These are phyloP conservation scores for Berghia stephanieae DNA, from an alignment of 1,140 invertebrate species.

Conservation along the genomic window DNA sequence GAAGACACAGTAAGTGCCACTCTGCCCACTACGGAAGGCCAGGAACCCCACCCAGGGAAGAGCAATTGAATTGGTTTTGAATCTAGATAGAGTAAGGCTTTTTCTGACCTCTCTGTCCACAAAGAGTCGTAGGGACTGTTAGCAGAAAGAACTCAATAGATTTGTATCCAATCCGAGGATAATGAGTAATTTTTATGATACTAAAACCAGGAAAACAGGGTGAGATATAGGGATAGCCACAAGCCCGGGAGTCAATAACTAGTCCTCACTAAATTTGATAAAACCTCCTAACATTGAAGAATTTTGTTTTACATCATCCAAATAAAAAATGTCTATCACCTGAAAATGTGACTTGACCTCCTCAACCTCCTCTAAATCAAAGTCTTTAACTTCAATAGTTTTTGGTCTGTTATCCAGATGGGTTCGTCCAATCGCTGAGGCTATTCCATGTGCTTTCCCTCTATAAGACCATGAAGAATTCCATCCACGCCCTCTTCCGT, in stretches of 20 bases:
- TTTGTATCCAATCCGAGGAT: background rate
- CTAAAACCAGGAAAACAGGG: too few relatives aligned
- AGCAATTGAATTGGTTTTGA: too few relatives aligned
- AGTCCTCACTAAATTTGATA: background rate
- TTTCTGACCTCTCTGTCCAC: too few relatives aligned
- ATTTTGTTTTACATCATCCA: background rate
- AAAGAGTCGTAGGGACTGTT: too few relatives aligned
- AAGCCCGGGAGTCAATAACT: too few relatives aligned
- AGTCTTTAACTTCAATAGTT: constrained; percentile 81
- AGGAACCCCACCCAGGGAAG: too few relatives aligned
- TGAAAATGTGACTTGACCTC: constrained; percentile 78
- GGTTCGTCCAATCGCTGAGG: constrained; percentile 38
- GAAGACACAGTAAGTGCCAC: too few relatives aligned
- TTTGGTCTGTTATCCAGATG: constrained; percentile 83
- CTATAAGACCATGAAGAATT: constrained; percentile 36
- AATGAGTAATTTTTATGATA: constrained; percentile 10
- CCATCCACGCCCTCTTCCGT: constrained; percentile 40
- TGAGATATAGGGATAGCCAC: too few relatives aligned
- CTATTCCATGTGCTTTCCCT: constrained; percentile 39
- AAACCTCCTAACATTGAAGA: background rate
- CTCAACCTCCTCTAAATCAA: constrained; percentile 77
- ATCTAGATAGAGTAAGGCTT: too few relatives aligned
- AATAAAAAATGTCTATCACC: constrained; percentile 68
- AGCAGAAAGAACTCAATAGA: background rate
- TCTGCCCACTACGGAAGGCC: too few relatives aligned